phyloP scores from a whole-genome alignment of 2,888 invertebrate genomes.

The Fragum sueziense region DNA sequence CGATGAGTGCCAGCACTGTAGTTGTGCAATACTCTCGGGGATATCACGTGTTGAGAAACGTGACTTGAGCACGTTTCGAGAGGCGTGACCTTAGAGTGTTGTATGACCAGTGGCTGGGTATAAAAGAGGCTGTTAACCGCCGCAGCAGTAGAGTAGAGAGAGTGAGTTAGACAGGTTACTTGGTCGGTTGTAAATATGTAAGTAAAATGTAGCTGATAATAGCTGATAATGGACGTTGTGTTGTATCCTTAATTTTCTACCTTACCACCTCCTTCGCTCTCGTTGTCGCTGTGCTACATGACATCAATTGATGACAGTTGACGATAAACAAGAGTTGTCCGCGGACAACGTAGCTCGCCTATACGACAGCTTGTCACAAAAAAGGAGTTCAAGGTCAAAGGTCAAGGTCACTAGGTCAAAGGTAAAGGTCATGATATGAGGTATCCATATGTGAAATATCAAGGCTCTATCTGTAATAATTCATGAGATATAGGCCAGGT shows the following conservation, averaged over 20 bases:
- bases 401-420: no score
- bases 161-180: not conserved
- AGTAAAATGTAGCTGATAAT: no score
- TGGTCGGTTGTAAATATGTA: not conserved
- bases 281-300: not conserved
- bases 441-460: no score
- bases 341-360: no score
- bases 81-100: not conserved
- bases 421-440: no score
- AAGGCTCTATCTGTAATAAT: no score
- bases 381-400: no score
- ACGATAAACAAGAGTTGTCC: no score
- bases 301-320: no score
- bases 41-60: not conserved
- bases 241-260: not conserved
- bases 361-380: no score
- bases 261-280: not conserved
- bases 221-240: not conserved
- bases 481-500: no score
- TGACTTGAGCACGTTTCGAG: not conserved
- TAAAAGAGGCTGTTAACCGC: not conserved
- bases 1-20: no score
- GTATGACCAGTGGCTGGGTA: not conserved
- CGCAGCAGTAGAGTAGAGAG: not conserved
- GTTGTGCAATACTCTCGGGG: not conserved